Evolutionary conservation across 2,888 invertebrate species (phyloP).

Genomic region (Drosophila nigritarsus): DNA sequence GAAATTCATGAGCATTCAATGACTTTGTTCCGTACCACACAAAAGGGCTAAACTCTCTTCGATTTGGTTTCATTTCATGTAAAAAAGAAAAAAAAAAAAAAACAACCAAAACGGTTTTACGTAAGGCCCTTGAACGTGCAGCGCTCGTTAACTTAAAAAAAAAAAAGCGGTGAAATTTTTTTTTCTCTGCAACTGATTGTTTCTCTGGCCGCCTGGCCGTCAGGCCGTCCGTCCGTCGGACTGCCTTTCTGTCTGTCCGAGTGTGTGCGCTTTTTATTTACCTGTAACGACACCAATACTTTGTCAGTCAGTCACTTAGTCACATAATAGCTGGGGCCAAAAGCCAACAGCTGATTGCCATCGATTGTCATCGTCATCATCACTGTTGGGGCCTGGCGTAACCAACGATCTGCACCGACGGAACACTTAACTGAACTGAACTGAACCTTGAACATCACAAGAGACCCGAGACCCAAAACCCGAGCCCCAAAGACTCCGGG

Average conservation of each 20-base stretch:
- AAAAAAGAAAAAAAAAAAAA: constrained; percentile 11
- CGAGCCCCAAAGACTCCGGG: constrained; percentile 6
- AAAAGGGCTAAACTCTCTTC: constrained; percentile 66
- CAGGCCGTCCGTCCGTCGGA: neutral
- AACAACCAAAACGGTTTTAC: constrained; percentile 48
- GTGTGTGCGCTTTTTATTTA: constrained; percentile 53
- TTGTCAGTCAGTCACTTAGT: constrained; percentile 58
- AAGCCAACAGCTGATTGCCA: constrained; percentile 52
- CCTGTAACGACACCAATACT: constrained; percentile 49
- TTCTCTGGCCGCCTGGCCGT: constrained; percentile 18
- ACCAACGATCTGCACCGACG: constrained; percentile 20
- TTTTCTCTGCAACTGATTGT: constrained; percentile 50
- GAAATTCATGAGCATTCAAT: constrained; percentile 54
- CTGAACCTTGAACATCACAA: constrained; percentile 28
- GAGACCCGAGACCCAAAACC: constrained; percentile 3
- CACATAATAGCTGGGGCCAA: constrained; percentile 60
- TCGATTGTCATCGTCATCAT: constrained; percentile 31
- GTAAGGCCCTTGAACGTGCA: constrained; percentile 77
- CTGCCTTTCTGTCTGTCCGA: neutral
- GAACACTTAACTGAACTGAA: constrained; percentile 15
- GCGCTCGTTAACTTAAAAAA: constrained; percentile 64
- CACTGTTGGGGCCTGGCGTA: constrained; percentile 24
- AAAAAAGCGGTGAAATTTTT: constrained; percentile 67
- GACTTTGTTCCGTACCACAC: constrained; percentile 52
- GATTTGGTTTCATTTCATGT: constrained; percentile 39